Evolutionary conservation across 2,888 invertebrate species (phyloP).

Genomic region (Steinernema carpocapsae): DNA sequence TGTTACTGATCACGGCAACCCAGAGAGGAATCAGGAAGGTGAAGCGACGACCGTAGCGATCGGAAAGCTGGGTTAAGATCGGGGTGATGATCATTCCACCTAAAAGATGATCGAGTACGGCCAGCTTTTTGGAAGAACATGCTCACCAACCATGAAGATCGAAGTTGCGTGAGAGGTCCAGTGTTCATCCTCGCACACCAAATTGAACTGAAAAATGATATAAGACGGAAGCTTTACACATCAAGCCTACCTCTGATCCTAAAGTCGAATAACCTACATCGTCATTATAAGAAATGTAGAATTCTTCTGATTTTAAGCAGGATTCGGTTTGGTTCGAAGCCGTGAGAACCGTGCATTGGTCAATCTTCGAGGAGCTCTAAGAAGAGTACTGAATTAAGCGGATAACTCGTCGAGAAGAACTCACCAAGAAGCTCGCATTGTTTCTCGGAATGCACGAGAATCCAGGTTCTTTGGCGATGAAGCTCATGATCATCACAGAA

Average conservation of each 20-base stretch:
- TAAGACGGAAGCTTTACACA: background rate
- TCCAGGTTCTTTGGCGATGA: constrained; percentile 55
- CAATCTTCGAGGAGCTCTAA: constrained; percentile 27
- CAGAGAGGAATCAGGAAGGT: constrained; percentile 62
- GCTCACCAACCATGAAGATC: constrained; percentile 61
- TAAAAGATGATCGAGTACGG: constrained; percentile 33
- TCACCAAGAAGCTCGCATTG: too few relatives aligned
- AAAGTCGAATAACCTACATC: constrained; percentile 27
- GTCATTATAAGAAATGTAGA: constrained; percentile 22
- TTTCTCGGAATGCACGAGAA: constrained; percentile 46
- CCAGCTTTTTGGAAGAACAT: background rate
- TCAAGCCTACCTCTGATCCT: constrained; percentile 18
- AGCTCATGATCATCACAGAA: constrained; percentile 61
- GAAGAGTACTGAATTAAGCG: background rate
- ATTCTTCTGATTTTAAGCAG: constrained; percentile 21
- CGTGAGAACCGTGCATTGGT: constrained; percentile 39
- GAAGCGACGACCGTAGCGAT: constrained; percentile 57
- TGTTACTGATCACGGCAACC: constrained; percentile 58
- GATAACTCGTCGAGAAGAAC: background rate
- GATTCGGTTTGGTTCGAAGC: constrained; percentile 32
- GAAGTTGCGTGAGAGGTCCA: constrained; percentile 57
- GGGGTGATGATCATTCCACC: constrained; percentile 59
- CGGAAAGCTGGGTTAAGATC: constrained; percentile 59
- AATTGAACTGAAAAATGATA: constrained; percentile 51
- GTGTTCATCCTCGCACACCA: constrained; percentile 58